phyloP scores from a whole-genome alignment of 2,113 vertebrate species.

The Lagenorhynchus albirostris region DNA sequence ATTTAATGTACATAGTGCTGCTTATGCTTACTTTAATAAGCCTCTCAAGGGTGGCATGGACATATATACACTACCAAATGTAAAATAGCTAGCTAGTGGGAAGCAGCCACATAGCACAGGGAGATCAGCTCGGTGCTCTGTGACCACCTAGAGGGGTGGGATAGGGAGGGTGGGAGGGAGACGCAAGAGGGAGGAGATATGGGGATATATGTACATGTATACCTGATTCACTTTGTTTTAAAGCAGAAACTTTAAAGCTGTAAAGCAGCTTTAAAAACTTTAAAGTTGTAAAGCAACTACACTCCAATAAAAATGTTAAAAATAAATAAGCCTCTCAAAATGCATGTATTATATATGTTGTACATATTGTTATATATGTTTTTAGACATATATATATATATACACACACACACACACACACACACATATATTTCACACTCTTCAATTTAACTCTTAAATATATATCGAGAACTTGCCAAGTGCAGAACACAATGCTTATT shows the following conservation, averaged over 20 bases:
- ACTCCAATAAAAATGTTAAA: no score
- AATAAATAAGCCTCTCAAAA: background rate
- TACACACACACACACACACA: background rate
- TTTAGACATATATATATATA: background rate
- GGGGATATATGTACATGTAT: no score
- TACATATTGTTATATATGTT: background rate
- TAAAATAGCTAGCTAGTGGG: no score
- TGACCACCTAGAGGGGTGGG: no score
- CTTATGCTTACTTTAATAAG: conserved; percentile 7
- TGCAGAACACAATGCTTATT: background rate
- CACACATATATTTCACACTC: background rate
- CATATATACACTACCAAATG: no score
- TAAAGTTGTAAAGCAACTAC: background rate
- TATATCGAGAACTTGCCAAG: background rate
- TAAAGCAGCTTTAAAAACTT: no score
- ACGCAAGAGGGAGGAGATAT: no score
- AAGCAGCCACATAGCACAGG: no score
- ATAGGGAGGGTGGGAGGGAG: no score
- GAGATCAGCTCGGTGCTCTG: no score
- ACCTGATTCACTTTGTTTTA: no score
- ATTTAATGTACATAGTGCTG: background rate
- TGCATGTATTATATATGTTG: background rate
- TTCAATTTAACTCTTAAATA: conserved; percentile 26
- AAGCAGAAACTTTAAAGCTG: no score
- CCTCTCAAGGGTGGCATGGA: background rate